Conservation (phyloP, 1,140 invertebrate genomes). For the Trichogramma pretiosum region DNA sequence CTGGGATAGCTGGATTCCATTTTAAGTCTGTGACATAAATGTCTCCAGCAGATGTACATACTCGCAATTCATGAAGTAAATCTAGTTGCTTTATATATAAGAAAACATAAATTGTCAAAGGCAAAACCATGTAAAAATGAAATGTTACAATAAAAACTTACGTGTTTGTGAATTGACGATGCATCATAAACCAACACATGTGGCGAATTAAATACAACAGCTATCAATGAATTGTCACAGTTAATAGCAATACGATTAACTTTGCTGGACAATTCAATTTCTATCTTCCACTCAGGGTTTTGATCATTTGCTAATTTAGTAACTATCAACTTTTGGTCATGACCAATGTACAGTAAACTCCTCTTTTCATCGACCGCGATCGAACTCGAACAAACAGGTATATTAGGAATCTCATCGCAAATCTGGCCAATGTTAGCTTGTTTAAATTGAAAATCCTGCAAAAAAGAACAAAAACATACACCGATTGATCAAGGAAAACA, state of each 20-base stretch:
- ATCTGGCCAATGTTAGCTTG: conserved; percentile 27
- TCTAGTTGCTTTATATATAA: conserved; percentile 26
- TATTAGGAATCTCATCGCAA: conserved; percentile 26
- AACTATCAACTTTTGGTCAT: conserved; percentile 33
- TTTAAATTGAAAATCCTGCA: conserved; percentile 40
- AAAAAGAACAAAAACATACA: conserved; percentile 8
- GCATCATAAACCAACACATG: conserved; percentile 34
- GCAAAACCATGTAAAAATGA: conserved; percentile 5
- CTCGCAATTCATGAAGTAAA: conserved; percentile 30
- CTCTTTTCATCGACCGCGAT: conserved; percentile 33
- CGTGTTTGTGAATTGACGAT: conserved; percentile 26
- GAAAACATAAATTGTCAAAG: neutral
- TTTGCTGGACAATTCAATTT: conserved; percentile 27
- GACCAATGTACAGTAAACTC: conserved; percentile 36
- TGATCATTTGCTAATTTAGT: conserved; percentile 26
- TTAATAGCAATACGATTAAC: conserved; percentile 32
- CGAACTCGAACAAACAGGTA: conserved; percentile 29
- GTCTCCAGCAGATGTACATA: conserved; percentile 22
- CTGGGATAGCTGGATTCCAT: conserved; percentile 40
- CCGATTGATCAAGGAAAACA: neutral
- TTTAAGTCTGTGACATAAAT: conserved; percentile 29
- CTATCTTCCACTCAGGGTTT: conserved; percentile 30
- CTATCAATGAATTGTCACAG: conserved; percentile 38
- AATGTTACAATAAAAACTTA: conserved; percentile 16
- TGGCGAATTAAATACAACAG: conserved; percentile 27